phyloP scores from a whole-genome alignment of 2,797 vertebrate genomes.

The Neosalanx taihuensis region DNA sequence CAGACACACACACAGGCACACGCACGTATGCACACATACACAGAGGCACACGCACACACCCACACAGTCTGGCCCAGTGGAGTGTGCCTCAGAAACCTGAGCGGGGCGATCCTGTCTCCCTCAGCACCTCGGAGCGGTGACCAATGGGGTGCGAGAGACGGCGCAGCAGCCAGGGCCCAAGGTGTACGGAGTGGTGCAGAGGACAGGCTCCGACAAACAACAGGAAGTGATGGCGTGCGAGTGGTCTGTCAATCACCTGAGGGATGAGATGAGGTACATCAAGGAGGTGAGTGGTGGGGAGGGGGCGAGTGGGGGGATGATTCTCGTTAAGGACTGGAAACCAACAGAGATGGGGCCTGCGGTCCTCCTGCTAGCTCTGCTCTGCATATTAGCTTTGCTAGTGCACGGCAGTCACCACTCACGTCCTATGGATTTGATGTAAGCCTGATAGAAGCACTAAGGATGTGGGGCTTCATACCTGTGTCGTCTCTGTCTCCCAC shows the following conservation, averaged over 20 bases:
- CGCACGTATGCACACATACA: not conserved
- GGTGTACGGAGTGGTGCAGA: slow-evolving; percentile 86
- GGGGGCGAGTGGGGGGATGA: not conserved
- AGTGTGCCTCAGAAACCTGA: slow-evolving; percentile 67
- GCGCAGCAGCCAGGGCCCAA: slow-evolving; percentile 69
- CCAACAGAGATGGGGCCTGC: not conserved
- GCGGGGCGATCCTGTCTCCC: slow-evolving; percentile 56
- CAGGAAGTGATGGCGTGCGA: slow-evolving; percentile 93
- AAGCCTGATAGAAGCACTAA: not conserved
- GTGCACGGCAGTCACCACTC: not conserved
- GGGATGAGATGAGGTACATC: slow-evolving; percentile 97
- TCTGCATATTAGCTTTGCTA: slow-evolving; percentile 11
- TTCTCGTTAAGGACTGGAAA: not conserved
- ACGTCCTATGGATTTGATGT: not conserved
- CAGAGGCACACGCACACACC: slow-evolving; percentile 16
- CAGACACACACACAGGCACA: slow-evolving; percentile 19
- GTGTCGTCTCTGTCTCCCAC: slow-evolving; percentile 24
- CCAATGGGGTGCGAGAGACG: slow-evolving; percentile 78
- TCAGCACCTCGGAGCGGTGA: slow-evolving; percentile 76
- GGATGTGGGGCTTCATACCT: slow-evolving; percentile 5
- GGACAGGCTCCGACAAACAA: slow-evolving; percentile 78
- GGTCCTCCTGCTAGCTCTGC: slow-evolving; percentile 1
- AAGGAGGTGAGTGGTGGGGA: slow-evolving; percentile 80
- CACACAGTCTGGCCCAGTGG: slow-evolving; percentile 2
- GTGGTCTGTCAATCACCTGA: slow-evolving; percentile 88